phyloP scores from a whole-genome alignment of 1,140 invertebrate genomes.

The Chlorops oryzae region DNA sequence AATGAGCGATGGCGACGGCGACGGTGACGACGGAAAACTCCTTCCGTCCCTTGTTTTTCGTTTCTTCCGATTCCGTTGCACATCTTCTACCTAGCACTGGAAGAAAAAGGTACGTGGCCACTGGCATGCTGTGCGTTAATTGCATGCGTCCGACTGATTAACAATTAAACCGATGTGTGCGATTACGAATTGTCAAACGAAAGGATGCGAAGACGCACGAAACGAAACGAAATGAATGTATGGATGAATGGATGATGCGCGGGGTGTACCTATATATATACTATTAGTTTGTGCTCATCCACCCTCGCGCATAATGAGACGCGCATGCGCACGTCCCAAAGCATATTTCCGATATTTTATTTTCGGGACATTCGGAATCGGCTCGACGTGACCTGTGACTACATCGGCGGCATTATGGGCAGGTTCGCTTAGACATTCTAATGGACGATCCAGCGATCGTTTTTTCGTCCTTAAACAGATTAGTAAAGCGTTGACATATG shows the following conservation, averaged over 20 bases:
- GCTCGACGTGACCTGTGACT: constrained; percentile 4
- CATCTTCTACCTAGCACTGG: background rate
- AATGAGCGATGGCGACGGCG: background rate
- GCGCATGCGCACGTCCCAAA: background rate
- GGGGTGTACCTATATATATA: background rate
- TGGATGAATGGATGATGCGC: background rate
- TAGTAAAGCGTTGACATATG: background rate
- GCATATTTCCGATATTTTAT: background rate
- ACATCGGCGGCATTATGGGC: constrained; percentile 7
- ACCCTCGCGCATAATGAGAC: too few relatives aligned
- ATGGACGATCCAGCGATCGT: constrained; percentile 3
- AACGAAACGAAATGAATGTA: too few relatives aligned
- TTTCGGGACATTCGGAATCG: background rate
- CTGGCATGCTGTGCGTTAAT: too few relatives aligned
- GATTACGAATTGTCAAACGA: too few relatives aligned
- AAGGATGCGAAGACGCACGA: too few relatives aligned
- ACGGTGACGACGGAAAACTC: background rate
- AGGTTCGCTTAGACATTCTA: too few relatives aligned
- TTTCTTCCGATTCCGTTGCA: background rate
- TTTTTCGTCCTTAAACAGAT: constrained; percentile 3
- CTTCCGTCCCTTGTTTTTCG: background rate
- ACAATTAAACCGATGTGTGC: too few relatives aligned
- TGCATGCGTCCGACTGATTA: too few relatives aligned
- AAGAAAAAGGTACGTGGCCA: too few relatives aligned
- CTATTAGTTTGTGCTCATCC: background rate